Base-by-base conservation (phyloP, 2,797 vertebrate species). In the Enteromius radiatus region DNA sequence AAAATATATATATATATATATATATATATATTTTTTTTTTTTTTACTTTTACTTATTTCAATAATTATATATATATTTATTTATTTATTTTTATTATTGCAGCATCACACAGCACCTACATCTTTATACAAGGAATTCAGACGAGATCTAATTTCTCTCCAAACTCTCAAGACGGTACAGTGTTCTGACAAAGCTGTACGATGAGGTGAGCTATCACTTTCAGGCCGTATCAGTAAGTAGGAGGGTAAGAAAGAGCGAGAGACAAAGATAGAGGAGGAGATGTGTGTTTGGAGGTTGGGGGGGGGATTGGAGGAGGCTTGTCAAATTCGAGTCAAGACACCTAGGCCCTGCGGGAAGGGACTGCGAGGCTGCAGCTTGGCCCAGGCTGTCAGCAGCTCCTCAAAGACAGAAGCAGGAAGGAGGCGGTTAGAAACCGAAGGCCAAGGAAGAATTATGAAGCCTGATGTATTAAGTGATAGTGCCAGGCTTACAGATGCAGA, bases 361-460 rank as follows among this genome's bases (percentile, higher is more conserved):
- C 80, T 71, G 56, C 4, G 11, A 88, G 63, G 69, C 52, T 68
- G 52, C 65, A 70, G 82, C 77, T 67, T 26, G 67, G 81, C 80
- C 59, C 54, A 56, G 33, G 70, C 83, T 86, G 84, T 88, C 84
- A 89, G 56, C 76, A 80, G 28, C 49, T 85, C 75, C 65, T 85
- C 78, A 82, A 80, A 78, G 54, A 82, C 75, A 45, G 47, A 69
- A 77, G 76, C 54, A 74, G 45, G 76, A 85, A 84, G 76, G 65
- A 73, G 31, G 45, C 4, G 14, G 28, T 31, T 64, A 84, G 63
- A 65, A 59, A 75, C 28, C 3, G 33, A 67, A 49, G 65, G 78
- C 69, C 26, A 73, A 70, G n/a, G 56, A 74, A 68, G 26, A 52
- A 70, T 78, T 80, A 84, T 36, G 63, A 49, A 43, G 59, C 28